Evolutionary conservation across 2,113 vertebrate genomes (phyloP).

Genomic region (Osmerus eperlanus): DNA sequence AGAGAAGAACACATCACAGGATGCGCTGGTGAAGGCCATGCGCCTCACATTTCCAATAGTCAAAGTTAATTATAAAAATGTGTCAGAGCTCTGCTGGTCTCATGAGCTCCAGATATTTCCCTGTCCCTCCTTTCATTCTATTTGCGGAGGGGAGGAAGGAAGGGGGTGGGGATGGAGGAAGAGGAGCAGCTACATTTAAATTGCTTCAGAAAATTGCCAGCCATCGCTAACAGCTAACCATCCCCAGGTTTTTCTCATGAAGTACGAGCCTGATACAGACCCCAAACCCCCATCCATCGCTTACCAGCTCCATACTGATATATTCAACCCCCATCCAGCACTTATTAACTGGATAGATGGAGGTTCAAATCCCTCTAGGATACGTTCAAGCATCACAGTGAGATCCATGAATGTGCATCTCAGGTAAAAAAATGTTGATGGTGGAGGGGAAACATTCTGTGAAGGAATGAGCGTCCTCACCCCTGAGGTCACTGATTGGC

Average conservation of each 20-base stretch:
- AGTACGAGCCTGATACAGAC: background rate
- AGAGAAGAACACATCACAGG: background rate
- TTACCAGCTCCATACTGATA: too few species aligned
- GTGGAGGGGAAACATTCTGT: background rate
- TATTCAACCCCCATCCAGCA: too few species aligned
- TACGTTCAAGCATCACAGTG: too few species aligned
- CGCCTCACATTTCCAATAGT: background rate
- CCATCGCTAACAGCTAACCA: background rate
- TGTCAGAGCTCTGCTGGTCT: background rate
- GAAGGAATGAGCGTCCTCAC: background rate
- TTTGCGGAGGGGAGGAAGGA: conserved; percentile 11
- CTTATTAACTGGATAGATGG: too few species aligned
- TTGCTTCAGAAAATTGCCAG: conserved; percentile 22
- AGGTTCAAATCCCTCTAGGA: too few species aligned
- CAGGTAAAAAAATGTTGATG: too few species aligned
- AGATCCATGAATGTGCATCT: too few species aligned
- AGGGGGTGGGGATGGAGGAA: conserved; percentile 5
- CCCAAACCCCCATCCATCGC: too few species aligned
- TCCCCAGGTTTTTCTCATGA: background rate
- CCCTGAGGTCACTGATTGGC: background rate
- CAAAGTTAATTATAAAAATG: background rate
- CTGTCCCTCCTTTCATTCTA: background rate
- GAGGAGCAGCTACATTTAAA: conserved; percentile 24
- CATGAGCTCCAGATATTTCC: background rate
- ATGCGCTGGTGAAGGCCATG: background rate